A percentile compares a stretch with the other conserved stretches of the same genome.
Evolutionary conservation across 2,888 invertebrate genomes (phyloP).

Genomic region (Limnephilus auricula): DNA sequence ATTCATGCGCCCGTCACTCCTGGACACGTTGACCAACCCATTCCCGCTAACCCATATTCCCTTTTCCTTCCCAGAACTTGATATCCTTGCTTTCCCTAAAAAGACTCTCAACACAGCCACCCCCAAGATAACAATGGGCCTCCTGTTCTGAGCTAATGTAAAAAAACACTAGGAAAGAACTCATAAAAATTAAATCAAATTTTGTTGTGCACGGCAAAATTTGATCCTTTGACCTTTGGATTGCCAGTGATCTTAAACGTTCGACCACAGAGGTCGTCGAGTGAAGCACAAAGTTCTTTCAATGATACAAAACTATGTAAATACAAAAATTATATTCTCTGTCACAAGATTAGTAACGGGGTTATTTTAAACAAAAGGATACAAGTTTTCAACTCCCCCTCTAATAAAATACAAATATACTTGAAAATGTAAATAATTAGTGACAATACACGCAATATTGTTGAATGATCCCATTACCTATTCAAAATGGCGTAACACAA

Average conservation of each 20-base stretch:
- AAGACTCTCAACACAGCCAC: too few relatives aligned
- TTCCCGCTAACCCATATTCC: too few relatives aligned
- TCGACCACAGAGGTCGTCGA: not conserved
- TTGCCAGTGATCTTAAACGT: not conserved
- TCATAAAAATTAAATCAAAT: too few relatives aligned
- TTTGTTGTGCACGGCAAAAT: too few relatives aligned
- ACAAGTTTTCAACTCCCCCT: not conserved
- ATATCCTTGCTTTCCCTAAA: too few relatives aligned
- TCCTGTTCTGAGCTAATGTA: too few relatives aligned
- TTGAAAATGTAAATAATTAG: conserved; percentile 24
- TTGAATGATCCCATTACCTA: conserved; percentile 38
- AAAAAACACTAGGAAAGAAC: too few relatives aligned
- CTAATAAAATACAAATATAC: not conserved
- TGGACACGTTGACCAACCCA: too few relatives aligned
- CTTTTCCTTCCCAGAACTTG: too few relatives aligned
- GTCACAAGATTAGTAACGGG: not conserved
- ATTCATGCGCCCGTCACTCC: too few relatives aligned
- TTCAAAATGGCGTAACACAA: conserved; percentile 52
- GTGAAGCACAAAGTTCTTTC: not conserved
- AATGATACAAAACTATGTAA: not conserved
- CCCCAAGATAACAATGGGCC: too few relatives aligned
- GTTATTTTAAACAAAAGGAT: not conserved
- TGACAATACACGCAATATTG: conserved; percentile 12
- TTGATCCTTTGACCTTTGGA: not conserved
- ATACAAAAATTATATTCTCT: not conserved